Evolutionary conservation across 1,140 invertebrate species (phyloP), one percentile per base, ranked within the genome.

Genomic region (Hycleus phaleratus): DNA sequence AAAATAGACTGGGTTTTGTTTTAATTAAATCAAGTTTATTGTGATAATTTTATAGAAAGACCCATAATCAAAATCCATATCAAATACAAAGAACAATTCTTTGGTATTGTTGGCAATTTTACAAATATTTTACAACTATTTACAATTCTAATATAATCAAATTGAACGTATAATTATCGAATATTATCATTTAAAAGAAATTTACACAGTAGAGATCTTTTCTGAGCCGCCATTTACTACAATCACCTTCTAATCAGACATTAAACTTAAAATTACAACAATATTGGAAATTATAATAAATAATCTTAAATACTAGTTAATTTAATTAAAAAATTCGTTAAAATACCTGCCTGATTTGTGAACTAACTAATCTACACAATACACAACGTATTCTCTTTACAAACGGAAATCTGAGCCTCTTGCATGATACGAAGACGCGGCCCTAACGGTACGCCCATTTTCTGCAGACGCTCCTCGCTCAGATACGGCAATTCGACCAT

Each of bases 401-500:
- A 80, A 44, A 82, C 77, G 25, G 81, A 82, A 70, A 86, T 80
- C 64, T 90, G 86, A 10, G 92, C 90, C 73, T 97, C 93, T 74
- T 94, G 90, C 48, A 95, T 76, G 62, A 96, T 95, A 60, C 93
- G 79, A 54, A 94, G 78, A 60, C 92, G 74, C 10, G 93, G 92
- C 32, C 93, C 93, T 65, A 95, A 78, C 1, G 93, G 93, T 12
- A 95, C 85, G 3, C 93, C 92, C 68, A 97, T 84, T 57, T 91
- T 91, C 63, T 93, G 83, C 8, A 97, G 75, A 38, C 89, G 81
- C 59, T 95, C 92, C 71, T 96, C 93, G 3, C 86, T 91, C 61
- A 96, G 77, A 76, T 94, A 95, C 2, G 92, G 92, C 46, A 96
- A 77, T 74, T 96, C 93, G 26, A 93, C 86, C 75, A 95, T 90